Evolutionary conservation across 2,113 vertebrate genomes (phyloP).

Genomic region (Limanda limanda): DNA sequence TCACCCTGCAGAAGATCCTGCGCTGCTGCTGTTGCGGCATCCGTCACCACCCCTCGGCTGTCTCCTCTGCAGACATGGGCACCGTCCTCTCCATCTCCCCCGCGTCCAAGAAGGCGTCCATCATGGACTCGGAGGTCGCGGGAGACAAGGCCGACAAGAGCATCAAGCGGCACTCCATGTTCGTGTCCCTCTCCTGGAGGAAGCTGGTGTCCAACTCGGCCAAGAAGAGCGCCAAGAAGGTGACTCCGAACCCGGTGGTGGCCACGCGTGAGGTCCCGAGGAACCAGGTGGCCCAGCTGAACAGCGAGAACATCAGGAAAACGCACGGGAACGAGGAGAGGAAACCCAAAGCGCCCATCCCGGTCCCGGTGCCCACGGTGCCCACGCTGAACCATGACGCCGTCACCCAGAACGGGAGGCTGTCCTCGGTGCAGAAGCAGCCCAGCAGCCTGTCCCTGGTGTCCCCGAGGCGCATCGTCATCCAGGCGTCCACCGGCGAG

Average conservation of each 20-base stretch:
- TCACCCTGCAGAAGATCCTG: conserved; percentile 52
- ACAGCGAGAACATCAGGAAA: conserved; percentile 77
- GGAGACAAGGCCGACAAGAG: conserved; percentile 84
- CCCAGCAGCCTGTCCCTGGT: conserved; percentile 78
- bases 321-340: conserved; percentile 70
- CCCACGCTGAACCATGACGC: conserved; percentile 60
- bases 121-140: conserved; percentile 64
- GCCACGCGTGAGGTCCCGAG: conserved; percentile 53
- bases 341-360: conserved; percentile 83
- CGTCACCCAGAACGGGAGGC: conserved; percentile 59
- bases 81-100: conserved; percentile 94
- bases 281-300: conserved; percentile 77
- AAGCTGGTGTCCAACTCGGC: conserved; percentile 88
- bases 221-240: conserved; percentile 93
- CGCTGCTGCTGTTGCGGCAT: conserved; percentile 49
- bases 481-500: conserved; percentile 97
- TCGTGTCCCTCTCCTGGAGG: conserved; percentile 93
- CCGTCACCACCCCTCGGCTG: conserved; percentile 47
- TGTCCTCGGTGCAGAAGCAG: conserved; percentile 76
- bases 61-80: conserved; percentile 84
- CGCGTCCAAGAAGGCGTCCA: conserved; percentile 81
- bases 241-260: conserved; percentile 85
- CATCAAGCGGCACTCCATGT: conserved; percentile 89
- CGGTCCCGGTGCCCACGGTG: conserved; percentile 85
- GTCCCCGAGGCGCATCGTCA: conserved; percentile 90